These are phyloP conservation scores for Pelodiscus sinensis DNA, from an alignment of 2,113 vertebrate genomes.

Conservation along the genomic window DNA sequence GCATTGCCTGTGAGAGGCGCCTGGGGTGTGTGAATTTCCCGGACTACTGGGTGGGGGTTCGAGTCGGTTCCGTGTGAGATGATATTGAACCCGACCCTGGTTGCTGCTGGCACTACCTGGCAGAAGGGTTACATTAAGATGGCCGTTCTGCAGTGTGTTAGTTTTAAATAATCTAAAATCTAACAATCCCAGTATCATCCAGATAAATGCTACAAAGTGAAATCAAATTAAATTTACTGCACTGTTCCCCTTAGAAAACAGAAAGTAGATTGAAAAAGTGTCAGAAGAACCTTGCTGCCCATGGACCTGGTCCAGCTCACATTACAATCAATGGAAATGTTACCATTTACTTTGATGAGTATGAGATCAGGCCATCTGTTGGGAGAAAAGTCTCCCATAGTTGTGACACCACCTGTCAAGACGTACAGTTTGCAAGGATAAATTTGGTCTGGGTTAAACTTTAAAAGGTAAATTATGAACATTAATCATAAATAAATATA, in stretches of 20 bases:
- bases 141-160: background rate
- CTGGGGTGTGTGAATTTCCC: too few relatives aligned
- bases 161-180: background rate
- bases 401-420: background rate
- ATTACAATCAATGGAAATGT: background rate
- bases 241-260: background rate
- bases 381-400: background rate
- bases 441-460: background rate
- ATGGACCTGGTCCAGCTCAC: background rate
- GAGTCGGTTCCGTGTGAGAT: too few relatives aligned
- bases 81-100: too few relatives aligned
- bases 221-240: background rate
- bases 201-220: background rate
- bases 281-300: background rate
- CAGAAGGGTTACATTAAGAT: background rate
- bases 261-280: background rate
- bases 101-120: too few relatives aligned
- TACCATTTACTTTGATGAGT: background rate
- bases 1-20: too few relatives aligned
- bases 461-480: background rate
- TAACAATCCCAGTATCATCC: rapidly evolving
- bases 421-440: background rate
- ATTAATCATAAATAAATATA: background rate
- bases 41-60: too few relatives aligned
- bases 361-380: rapidly evolving